Conservation (phyloP, 2,888 invertebrate species). For the Phymatocera aterrima region DNA sequence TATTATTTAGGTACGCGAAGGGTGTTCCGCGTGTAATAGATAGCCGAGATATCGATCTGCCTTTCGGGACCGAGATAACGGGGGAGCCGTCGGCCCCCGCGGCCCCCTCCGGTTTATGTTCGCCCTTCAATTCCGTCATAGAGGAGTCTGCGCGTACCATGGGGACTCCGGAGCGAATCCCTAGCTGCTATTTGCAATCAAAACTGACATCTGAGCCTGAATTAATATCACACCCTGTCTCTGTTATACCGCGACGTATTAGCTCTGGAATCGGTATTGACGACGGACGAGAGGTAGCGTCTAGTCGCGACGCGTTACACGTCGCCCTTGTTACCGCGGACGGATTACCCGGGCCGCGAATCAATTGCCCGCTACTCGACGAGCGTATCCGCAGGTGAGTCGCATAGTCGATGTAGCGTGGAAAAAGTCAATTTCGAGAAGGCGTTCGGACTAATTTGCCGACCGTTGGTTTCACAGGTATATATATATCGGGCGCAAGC, state of each 20-base stretch:
- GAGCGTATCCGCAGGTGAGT: neutral
- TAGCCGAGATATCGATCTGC: conserved; percentile 18
- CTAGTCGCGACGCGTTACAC: conserved; percentile 10
- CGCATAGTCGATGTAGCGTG: too few relatives aligned
- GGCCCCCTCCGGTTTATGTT: neutral
- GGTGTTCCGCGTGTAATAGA: conserved; percentile 19
- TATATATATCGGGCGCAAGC: too few relatives aligned
- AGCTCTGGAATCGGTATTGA: neutral
- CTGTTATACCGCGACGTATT: neutral
- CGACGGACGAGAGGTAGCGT: conserved; percentile 26
- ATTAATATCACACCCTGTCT: conserved; percentile 19
- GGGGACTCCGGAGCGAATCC: neutral
- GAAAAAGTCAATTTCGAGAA: too few relatives aligned
- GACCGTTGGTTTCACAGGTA: too few relatives aligned
- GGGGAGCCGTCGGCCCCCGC: neutral
- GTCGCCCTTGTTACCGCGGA: neutral
- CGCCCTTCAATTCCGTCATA: conserved; percentile 14
- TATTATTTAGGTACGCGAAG: conserved; percentile 57
- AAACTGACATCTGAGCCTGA: conserved; percentile 33
- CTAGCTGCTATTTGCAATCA: conserved; percentile 32
- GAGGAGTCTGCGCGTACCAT: neutral
- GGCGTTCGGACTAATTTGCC: too few relatives aligned
- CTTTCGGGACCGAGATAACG: conserved; percentile 1
- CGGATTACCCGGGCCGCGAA: neutral
- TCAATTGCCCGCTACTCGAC: neutral